Percentiles rank a stretch among this genome's conserved stretches.
Evolutionary conservation across 2,113 vertebrate genomes (phyloP).

Genomic region (Halcyon senegalensis): DNA sequence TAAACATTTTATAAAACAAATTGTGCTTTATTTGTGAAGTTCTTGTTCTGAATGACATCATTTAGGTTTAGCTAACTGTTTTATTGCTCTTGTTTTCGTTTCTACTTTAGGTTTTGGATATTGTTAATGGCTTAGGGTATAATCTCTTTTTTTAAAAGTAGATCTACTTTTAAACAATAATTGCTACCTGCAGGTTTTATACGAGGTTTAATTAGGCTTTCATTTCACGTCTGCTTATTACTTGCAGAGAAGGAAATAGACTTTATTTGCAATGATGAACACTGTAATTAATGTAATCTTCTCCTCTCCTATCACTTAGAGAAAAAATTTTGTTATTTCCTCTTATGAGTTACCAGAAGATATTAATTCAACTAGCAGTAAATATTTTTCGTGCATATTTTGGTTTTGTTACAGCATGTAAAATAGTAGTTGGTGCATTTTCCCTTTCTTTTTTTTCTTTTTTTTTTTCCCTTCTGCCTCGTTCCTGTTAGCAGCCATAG

Average conservation of each 20-base stretch:
- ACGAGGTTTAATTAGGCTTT: constrained; percentile 62
- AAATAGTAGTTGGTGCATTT: not conserved
- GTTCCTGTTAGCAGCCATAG: not conserved
- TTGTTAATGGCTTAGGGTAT: constrained; percentile 47
- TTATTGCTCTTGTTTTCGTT: constrained; percentile 29
- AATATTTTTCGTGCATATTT: constrained; percentile 16
- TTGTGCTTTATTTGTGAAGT: constrained; percentile 73
- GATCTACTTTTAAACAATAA: constrained; percentile 67
- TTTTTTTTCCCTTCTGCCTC: not conserved
- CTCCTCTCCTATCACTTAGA: constrained; percentile 1
- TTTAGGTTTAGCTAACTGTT: constrained; percentile 66
- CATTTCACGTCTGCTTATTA: constrained; percentile 58
- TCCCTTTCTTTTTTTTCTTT: not conserved
- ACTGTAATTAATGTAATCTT: constrained; percentile 50
- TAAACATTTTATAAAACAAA: constrained; percentile 75
- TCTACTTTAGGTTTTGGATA: constrained; percentile 46
- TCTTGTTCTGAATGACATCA: constrained; percentile 65
- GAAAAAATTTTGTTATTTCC: constrained; percentile 25
- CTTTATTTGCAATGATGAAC: constrained; percentile 47
- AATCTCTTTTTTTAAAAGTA: constrained; percentile 66
- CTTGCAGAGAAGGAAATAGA: constrained; percentile 43
- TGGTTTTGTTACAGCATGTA: constrained; percentile 14
- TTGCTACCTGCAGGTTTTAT: constrained; percentile 70
- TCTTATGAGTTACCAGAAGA: not conserved
- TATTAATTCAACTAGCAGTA: not conserved